Evolutionary conservation across 2,888 invertebrate species (phyloP).

Genomic region (Chesias legatella): DNA sequence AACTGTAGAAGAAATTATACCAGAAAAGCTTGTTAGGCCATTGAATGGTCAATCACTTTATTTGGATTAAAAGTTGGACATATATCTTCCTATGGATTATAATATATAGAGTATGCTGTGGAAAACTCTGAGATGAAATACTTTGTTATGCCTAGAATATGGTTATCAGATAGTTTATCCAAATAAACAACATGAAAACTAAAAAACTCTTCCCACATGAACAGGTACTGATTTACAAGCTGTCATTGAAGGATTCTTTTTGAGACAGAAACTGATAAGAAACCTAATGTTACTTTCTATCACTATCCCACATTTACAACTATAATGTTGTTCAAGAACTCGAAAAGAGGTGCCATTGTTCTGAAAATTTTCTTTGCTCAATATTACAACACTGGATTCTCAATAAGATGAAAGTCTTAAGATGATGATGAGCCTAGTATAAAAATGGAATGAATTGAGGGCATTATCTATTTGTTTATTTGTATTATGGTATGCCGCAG

Average conservation of each 20-base stretch:
- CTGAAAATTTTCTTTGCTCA: slow-evolving; percentile 9
- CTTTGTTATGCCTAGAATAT: slow-evolving; percentile 7
- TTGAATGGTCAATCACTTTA: slow-evolving; percentile 10
- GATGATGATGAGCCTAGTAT: slow-evolving; percentile 11
- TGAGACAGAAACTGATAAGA: slow-evolving; percentile 6
- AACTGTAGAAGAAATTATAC: slow-evolving; percentile 10
- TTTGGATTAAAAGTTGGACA: slow-evolving; percentile 8
- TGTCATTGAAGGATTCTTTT: slow-evolving; percentile 4
- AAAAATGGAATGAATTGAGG: slow-evolving; percentile 6
- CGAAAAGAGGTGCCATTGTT: slow-evolving; percentile 7
- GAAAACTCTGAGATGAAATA: slow-evolving; percentile 8
- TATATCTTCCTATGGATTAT: slow-evolving; percentile 1
- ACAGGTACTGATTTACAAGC: slow-evolving; percentile 8
- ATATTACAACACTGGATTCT: background rate
- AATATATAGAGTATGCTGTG: slow-evolving; percentile 3
- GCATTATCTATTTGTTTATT: slow-evolving; percentile 5
- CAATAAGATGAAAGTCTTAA: slow-evolving; percentile 9
- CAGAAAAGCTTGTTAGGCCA: slow-evolving; percentile 7
- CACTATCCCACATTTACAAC: slow-evolving; percentile 12
- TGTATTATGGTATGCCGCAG: too few relatives aligned
- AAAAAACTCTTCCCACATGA: slow-evolving; percentile 9
- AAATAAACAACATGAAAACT: slow-evolving; percentile 8
- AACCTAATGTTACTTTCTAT: slow-evolving; percentile 5
- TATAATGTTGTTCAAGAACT: slow-evolving; percentile 13
- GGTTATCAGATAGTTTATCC: slow-evolving; percentile 5